A percentile compares a stretch with the other conserved stretches of the same genome.
Evolutionary conservation across 2,888 invertebrate genomes (phyloP).

Genomic region (Margaritifera margaritifera): DNA sequence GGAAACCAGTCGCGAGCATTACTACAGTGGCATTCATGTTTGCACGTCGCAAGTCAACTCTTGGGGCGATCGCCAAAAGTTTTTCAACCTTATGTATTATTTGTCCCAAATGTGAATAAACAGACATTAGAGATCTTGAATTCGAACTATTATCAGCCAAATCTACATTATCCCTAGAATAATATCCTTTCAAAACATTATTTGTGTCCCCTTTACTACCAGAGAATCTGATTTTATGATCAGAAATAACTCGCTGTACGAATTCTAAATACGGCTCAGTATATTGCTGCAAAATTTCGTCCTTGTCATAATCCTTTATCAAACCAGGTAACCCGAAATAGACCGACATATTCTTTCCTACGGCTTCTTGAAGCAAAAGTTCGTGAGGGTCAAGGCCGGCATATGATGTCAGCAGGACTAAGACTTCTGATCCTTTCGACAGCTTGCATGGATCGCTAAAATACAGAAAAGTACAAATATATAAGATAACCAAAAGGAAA

Average conservation of each 20-base stretch:
- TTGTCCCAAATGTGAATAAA: no score
- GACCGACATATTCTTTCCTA: slow-evolving; percentile 49
- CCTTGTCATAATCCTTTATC: slow-evolving; percentile 12
- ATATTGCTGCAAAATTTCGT: no score
- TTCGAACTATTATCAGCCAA: slow-evolving; percentile 7
- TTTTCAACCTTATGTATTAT: slow-evolving; percentile 9
- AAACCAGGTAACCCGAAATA: slow-evolving; percentile 56
- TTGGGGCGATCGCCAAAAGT: slow-evolving; percentile 28
- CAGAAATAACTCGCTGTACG: slow-evolving; percentile 37
- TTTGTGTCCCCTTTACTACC: slow-evolving; percentile 4
- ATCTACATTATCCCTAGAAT: slow-evolving; percentile 13
- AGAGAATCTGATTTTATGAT: slow-evolving; percentile 47
- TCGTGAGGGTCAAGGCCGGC: slow-evolving; percentile 56
- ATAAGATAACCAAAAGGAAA: background rate
- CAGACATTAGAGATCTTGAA: no score
- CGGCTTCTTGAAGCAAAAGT: slow-evolving; percentile 48
- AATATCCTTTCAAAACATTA: slow-evolving; percentile 24
- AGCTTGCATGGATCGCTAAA: slow-evolving; percentile 40
- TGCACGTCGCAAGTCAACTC: slow-evolving; percentile 19
- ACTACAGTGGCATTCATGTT: slow-evolving; percentile 36
- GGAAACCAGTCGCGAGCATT: slow-evolving; percentile 48
- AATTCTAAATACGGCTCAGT: slow-evolving; percentile 42
- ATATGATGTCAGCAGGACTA: slow-evolving; percentile 56
- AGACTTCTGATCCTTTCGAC: slow-evolving; percentile 39
- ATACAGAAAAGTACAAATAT: slow-evolving; percentile 12